A percentile compares a stretch with the other conserved stretches of the same genome.
Evolutionary conservation across 2,113 vertebrate species (phyloP).

Genomic region (Cololabis saira): DNA sequence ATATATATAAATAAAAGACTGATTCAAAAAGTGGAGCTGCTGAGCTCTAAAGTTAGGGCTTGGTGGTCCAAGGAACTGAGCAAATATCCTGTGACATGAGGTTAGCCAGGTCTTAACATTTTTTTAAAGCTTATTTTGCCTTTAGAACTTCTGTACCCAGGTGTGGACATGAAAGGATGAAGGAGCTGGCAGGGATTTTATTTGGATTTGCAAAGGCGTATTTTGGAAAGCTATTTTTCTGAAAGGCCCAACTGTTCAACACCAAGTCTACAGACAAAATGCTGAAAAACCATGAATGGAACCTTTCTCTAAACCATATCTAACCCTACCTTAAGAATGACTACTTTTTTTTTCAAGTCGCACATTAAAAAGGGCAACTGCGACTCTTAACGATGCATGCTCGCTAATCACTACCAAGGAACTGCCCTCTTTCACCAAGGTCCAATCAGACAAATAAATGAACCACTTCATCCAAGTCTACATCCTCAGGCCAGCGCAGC

Average conservation of each 20-base stretch:
- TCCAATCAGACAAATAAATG: constrained; percentile 60
- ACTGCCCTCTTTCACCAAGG: constrained; percentile 22
- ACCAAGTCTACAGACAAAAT: constrained; percentile 59
- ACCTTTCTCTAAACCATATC: constrained; percentile 65
- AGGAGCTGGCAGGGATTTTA: constrained; percentile 67
- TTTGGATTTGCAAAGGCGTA: constrained; percentile 76
- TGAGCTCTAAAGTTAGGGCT: constrained; percentile 53
- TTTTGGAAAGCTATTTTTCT: constrained; percentile 72
- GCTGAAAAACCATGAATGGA: constrained; percentile 75
- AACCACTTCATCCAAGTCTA: constrained; percentile 62
- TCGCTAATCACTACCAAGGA: constrained; percentile 30
- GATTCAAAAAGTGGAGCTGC: constrained; percentile 53
- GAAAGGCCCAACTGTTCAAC: constrained; percentile 77
- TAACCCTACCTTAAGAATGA: constrained; percentile 47
- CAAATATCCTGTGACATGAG: constrained; percentile 76
- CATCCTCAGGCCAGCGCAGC: constrained; percentile 41
- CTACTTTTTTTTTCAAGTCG: constrained; percentile 4
- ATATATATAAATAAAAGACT: constrained; percentile 46
- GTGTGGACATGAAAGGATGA: constrained; percentile 81
- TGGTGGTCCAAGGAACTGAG: constrained; percentile 56
- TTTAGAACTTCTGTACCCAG: constrained; percentile 74
- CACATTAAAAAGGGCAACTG: constrained; percentile 37
- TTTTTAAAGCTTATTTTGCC: constrained; percentile 19
- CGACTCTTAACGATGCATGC: constrained; percentile 16
- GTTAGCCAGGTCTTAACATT: constrained; percentile 54